Conservation (phyloP, 2,113 vertebrate genomes). For the Junco hyemalis region DNA sequence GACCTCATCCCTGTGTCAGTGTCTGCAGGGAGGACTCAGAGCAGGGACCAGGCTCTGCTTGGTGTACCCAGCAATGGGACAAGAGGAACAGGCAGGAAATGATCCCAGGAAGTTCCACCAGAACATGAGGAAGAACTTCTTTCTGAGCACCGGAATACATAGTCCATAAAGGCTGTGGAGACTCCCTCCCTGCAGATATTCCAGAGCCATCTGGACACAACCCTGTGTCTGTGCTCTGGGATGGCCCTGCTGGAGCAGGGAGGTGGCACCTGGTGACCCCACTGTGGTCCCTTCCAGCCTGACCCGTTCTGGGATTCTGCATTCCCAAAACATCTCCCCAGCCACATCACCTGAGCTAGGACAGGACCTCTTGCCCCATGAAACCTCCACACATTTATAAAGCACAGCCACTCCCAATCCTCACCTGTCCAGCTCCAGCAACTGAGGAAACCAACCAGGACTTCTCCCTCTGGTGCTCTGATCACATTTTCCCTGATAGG, state of each 20-base stretch:
- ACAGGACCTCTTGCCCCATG: not conserved
- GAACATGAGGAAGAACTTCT: not conserved
- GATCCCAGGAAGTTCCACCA: not conserved
- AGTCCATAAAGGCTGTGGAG: not conserved
- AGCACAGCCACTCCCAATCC: not conserved
- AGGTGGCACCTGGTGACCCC: not conserved
- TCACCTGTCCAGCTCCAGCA: not conserved
- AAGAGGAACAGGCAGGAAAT: not conserved
- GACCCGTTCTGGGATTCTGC: not conserved
- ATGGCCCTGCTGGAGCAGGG: not conserved
- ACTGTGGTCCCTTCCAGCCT: not conserved
- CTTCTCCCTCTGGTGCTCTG: not conserved
- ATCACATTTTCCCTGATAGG: not conserved
- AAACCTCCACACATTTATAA: not conserved
- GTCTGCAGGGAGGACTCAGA: not conserved
- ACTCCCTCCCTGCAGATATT: not conserved
- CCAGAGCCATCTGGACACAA: not conserved
- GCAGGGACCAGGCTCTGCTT: not conserved
- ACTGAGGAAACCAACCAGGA: accelerated
- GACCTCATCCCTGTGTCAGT: accelerated
- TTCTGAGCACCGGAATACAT: not conserved
- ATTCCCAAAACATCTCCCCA: not conserved
- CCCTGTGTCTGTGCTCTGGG: not conserved
- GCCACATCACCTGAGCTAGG: accelerated
- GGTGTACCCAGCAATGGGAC: not conserved